Conservation (phyloP, 2,797 vertebrate genomes). For the Poliocrania exsul region DNA sequence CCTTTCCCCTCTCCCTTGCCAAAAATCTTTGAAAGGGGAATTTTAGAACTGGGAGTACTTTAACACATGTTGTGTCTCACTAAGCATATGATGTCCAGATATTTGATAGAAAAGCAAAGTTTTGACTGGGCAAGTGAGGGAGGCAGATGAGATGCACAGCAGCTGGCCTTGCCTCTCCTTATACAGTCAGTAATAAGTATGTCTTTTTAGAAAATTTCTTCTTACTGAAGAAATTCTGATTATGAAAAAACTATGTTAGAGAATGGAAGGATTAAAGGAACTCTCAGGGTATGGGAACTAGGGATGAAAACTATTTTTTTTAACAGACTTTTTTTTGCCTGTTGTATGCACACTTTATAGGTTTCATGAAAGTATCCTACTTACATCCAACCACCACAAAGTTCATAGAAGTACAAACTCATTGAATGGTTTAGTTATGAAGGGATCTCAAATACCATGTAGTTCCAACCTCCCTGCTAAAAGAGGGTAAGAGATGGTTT, state of each 20-base stretch:
- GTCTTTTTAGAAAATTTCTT: neutral
- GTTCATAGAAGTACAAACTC: neutral
- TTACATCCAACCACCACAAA: neutral
- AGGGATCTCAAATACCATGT: neutral
- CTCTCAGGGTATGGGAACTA: neutral
- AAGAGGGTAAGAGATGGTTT: neutral
- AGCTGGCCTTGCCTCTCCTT: neutral
- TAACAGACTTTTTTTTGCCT: neutral
- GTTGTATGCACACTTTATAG: neutral
- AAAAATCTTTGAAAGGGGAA: neutral
- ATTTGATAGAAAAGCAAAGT: neutral
- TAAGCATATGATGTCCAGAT: neutral
- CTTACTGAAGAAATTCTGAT: neutral
- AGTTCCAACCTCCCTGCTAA: neutral
- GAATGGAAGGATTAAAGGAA: neutral
- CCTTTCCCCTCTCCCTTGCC: neutral
- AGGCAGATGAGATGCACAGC: neutral
- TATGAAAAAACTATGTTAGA: neutral
- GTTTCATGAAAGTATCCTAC: neutral
- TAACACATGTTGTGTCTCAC: neutral
- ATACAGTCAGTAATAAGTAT: neutral
- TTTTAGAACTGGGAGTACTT: neutral
- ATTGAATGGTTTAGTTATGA: neutral
- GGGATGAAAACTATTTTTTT: neutral
- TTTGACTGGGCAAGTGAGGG: neutral